Evolutionary conservation across 1,140 invertebrate species (phyloP).

Genomic region (Pogonomyrmex californicus): DNA sequence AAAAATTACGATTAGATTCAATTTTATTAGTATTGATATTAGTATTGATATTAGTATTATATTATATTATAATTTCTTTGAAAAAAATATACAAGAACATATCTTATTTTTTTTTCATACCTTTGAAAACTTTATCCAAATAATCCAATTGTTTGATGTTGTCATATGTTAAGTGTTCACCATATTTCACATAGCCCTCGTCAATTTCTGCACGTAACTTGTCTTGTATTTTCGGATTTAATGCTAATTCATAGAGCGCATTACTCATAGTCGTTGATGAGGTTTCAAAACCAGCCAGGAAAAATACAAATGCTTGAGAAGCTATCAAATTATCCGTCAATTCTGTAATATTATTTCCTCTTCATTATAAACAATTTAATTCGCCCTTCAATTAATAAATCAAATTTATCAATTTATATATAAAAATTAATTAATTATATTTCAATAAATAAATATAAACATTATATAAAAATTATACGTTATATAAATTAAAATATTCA

Average conservation of each 20-base stretch:
- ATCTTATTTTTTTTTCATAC: slow-evolving; percentile 51
- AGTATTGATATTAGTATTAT: neutral
- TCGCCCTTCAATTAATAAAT: neutral
- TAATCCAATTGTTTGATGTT: slow-evolving; percentile 77
- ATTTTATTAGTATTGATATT: neutral
- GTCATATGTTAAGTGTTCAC: slow-evolving; percentile 73
- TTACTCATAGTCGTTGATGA: slow-evolving; percentile 87
- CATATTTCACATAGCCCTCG: slow-evolving; percentile 62
- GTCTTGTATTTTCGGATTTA: neutral
- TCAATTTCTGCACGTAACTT: slow-evolving; percentile 56
- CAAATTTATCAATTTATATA: neutral
- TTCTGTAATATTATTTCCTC: slow-evolving; percentile 60
- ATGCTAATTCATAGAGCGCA: slow-evolving; percentile 74
- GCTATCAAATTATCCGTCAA: slow-evolving; percentile 77
- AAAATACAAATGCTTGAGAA: slow-evolving; percentile 84
- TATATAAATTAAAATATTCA: no score
- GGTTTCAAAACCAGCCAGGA: slow-evolving; percentile 89
- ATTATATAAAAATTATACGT: no score
- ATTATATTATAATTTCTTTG: neutral
- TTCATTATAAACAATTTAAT: neutral
- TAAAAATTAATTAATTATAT: neutral
- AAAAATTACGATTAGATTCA: neutral
- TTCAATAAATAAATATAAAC: neutral
- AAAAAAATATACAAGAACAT: neutral
- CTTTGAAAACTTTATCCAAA: slow-evolving; percentile 77